These are phyloP conservation scores for Cheiracanthium punctorium DNA, from an alignment of 2,888 invertebrate genomes.

Conservation along the genomic window DNA sequence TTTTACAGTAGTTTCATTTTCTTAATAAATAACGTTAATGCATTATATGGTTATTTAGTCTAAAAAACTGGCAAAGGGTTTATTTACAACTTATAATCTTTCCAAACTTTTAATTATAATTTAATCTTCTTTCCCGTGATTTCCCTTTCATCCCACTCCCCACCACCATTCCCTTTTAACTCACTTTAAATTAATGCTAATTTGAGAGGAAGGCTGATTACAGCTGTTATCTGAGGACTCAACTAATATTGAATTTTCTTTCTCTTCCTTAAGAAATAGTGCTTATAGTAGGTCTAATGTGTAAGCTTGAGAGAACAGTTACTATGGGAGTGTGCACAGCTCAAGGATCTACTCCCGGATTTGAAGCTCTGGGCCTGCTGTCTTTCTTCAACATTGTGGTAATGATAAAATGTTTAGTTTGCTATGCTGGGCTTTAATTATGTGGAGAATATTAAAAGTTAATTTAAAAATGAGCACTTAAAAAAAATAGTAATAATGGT, in stretches of 20 bases:
- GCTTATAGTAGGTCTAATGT: constrained; percentile 65
- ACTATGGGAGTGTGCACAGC: constrained; percentile 52
- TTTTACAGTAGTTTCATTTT: too few relatives aligned
- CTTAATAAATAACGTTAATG: too few relatives aligned
- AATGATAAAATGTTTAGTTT: constrained; percentile 69
- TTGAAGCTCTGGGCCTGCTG: constrained; percentile 32
- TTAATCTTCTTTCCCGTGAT: not conserved
- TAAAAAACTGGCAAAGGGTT: not conserved
- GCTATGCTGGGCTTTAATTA: constrained; percentile 67
- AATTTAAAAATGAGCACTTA: constrained; percentile 16
- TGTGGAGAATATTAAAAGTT: constrained; percentile 68
- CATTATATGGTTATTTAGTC: too few relatives aligned
- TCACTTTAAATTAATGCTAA: constrained; percentile 22
- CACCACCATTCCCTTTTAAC: not conserved
- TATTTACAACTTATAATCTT: too few relatives aligned
- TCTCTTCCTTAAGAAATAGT: constrained; percentile 65
- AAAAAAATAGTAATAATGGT: not conserved
- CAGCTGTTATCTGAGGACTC: constrained; percentile 66
- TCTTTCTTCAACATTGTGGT: constrained; percentile 53
- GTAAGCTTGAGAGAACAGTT: constrained; percentile 52
- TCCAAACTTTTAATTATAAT: too few relatives aligned
- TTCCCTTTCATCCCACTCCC: not conserved
- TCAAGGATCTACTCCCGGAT: constrained; percentile 39
- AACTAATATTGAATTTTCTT: constrained; percentile 63
- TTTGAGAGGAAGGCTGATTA: constrained; percentile 68